Percentiles rank a stretch among this genome's conserved stretches.
These are phyloP conservation scores for Cactoblastis cactorum DNA, from an alignment of 2,888 invertebrate species.

Conservation along the genomic window DNA sequence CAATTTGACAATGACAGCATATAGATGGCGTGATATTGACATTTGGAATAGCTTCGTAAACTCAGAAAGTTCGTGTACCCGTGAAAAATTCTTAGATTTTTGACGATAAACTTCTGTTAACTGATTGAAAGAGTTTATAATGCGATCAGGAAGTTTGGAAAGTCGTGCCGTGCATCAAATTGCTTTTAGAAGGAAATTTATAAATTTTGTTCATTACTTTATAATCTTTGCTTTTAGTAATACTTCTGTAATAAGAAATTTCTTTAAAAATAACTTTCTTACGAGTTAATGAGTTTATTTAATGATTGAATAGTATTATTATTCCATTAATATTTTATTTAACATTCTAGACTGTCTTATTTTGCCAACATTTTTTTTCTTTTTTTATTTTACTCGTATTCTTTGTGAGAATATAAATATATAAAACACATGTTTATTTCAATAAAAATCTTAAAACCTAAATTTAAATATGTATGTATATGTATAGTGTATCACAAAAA, in stretches of 20 bases:
- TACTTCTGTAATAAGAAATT: background rate
- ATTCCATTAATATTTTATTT: no score
- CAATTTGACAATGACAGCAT: conserved; percentile 36
- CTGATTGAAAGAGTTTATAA: conserved; percentile 22
- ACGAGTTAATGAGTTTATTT: no score
- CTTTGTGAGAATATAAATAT: no score
- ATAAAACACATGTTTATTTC: no score
- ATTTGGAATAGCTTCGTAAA: conserved; percentile 30
- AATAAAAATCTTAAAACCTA: no score
- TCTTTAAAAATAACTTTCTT: no score
- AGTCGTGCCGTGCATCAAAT: background rate
- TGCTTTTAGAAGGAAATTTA: background rate
- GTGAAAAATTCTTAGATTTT: conserved; percentile 42
- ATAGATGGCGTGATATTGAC: conserved; percentile 36
- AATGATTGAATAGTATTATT: no score
- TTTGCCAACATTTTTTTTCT: no score
- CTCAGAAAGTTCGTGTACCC: conserved; percentile 15
- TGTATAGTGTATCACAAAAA: no score
- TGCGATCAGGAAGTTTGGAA: background rate
- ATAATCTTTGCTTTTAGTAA: background rate
- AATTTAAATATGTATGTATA: no score
- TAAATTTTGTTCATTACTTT: background rate
- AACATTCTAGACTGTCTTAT: no score
- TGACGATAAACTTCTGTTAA: conserved; percentile 41
- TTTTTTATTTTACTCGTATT: no score